Conservation (phyloP, 2,797 vertebrate species). For the Smutsia gigantea region DNA sequence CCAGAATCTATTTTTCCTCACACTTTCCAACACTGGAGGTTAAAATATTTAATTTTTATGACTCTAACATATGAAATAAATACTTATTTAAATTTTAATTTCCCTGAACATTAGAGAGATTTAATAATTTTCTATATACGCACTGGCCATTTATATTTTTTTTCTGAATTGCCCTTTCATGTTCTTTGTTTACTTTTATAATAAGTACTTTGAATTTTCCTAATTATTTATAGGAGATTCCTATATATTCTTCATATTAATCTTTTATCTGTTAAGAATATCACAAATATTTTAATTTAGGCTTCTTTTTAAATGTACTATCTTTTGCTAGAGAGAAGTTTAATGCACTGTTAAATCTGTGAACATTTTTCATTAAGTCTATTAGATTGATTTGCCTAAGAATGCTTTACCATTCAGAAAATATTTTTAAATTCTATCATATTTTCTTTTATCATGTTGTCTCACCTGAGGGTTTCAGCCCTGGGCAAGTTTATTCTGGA, state of each 20-base stretch:
- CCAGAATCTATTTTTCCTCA: background rate
- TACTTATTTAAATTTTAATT: conserved; percentile 5
- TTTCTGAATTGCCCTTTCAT: background rate
- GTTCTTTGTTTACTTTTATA: background rate
- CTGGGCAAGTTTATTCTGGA: too few relatives aligned
- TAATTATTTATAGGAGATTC: background rate
- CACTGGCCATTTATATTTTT: background rate
- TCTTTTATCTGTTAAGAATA: conserved; percentile 9
- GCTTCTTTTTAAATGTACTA: background rate
- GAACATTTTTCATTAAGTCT: background rate
- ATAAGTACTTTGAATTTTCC: background rate
- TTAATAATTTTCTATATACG: background rate
- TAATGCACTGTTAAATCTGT: background rate
- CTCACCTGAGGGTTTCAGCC: too few relatives aligned
- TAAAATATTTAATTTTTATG: conserved; percentile 31
- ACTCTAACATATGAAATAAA: background rate
- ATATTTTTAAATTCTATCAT: background rate
- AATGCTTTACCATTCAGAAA: background rate
- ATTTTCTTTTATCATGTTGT: background rate
- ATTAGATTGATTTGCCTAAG: background rate
- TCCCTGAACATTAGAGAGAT: background rate
- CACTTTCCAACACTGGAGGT: background rate
- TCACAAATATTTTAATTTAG: background rate
- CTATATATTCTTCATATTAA: background rate
- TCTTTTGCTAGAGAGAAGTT: background rate